These are phyloP conservation scores for Natator depressus DNA, from an alignment of 2,113 vertebrate species.

Conservation along the genomic window DNA sequence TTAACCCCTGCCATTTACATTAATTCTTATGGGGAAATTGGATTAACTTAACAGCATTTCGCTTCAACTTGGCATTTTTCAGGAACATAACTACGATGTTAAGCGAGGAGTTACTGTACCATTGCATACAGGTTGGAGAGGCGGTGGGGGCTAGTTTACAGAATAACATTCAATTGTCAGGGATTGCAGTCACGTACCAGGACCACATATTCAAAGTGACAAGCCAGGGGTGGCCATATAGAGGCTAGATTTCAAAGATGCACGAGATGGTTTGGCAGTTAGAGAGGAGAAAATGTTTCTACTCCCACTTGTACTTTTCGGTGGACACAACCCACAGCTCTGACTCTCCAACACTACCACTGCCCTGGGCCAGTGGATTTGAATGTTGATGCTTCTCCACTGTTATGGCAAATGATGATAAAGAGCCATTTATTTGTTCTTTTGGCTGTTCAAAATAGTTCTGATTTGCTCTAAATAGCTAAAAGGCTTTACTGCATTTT, in stretches of 20 bases:
- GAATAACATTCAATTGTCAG: neutral
- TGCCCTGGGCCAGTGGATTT: slow-evolving; percentile 40
- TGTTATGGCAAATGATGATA: slow-evolving; percentile 58
- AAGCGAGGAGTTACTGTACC: no score
- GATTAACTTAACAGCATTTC: no score
- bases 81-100: no score
- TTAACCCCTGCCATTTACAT: no score
- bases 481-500: slow-evolving; percentile 56
- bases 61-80: no score
- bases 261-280: accelerated
- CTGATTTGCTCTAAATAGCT: slow-evolving; percentile 56
- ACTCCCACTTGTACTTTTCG: neutral
- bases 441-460: slow-evolving; percentile 48
- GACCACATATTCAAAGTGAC: neutral
- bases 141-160: neutral
- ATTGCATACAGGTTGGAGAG: no score
- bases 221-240: accelerated
- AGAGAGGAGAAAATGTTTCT: neutral
- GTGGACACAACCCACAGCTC: neutral
- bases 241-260: neutral
- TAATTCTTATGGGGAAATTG: no score
- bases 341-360: neutral
- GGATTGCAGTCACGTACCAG: neutral
- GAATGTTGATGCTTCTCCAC: slow-evolving; percentile 13
- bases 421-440: slow-evolving; percentile 13